Conservation (phyloP, 2,113 vertebrate species). For the Cinclus cinclus region DNA sequence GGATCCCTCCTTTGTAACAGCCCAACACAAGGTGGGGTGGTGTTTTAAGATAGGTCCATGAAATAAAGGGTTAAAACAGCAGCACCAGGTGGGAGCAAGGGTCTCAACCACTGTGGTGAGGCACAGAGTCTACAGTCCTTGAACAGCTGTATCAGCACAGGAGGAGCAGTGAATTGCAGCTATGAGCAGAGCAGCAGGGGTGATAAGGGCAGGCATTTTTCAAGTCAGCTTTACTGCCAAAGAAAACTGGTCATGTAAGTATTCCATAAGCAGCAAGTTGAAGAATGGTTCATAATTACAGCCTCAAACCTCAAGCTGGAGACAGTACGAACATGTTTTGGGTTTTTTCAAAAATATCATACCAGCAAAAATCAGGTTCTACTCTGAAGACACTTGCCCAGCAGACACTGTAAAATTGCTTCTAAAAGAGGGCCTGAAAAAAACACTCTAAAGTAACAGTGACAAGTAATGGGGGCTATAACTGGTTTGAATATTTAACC, state of each 20-base stretch:
- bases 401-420: not conserved
- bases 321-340: not conserved
- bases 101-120: not conserved
- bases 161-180: not conserved
- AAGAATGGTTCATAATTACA: not conserved
- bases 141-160: not conserved
- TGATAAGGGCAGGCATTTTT: not conserved
- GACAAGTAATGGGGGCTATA: not conserved
- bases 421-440: not conserved
- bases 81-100: not conserved
- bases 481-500: not conserved
- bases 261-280: not conserved
- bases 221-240: not conserved
- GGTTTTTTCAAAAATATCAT: not conserved
- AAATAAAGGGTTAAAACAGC: not conserved
- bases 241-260: not conserved
- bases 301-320: not conserved
- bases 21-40: fast-evolving
- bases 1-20: not conserved
- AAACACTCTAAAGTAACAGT: not conserved
- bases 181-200: not conserved
- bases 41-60: not conserved
- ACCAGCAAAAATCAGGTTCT: not conserved
- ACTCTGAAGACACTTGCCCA: not conserved
- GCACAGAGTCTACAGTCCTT: not conserved